phyloP scores from a whole-genome alignment of 2,113 vertebrate species.

The Phalacrocorax brasilianus region DNA sequence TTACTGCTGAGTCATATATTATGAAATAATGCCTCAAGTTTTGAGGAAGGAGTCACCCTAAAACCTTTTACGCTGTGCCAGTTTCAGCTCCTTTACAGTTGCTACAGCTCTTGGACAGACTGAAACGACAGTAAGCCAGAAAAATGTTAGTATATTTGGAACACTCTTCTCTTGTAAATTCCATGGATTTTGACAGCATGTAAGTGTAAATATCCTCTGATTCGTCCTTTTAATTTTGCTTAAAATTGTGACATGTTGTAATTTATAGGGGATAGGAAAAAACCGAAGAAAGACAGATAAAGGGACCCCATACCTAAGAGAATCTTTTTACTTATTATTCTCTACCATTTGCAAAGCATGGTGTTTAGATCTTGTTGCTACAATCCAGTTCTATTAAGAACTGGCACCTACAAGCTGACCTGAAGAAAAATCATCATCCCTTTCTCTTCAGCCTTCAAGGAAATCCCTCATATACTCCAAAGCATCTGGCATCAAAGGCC shows the following conservation, averaged over 20 bases:
- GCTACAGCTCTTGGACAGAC: neutral
- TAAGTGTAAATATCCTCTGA: slow-evolving; percentile 31
- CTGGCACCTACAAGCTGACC: neutral
- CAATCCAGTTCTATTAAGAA: neutral
- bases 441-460: neutral
- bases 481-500: neutral
- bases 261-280: neutral
- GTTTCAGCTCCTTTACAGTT: slow-evolving; percentile 30
- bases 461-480: neutral
- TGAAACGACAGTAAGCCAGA: slow-evolving; percentile 41
- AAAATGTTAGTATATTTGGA: slow-evolving; percentile 29
- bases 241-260: neutral
- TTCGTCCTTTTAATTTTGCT: neutral
- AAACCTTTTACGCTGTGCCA: neutral
- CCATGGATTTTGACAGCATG: slow-evolving; percentile 7
- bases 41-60: slow-evolving; percentile 13
- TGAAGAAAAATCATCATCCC: neutral
- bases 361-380: neutral
- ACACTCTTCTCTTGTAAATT: slow-evolving; percentile 24
- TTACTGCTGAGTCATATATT: slow-evolving; percentile 7
- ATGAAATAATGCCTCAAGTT: neutral
- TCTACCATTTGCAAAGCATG: neutral
- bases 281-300: neutral
- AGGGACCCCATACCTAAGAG: neutral
- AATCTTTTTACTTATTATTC: neutral